These are phyloP conservation scores for Mongoloraphidia duomilia DNA, from an alignment of 2,888 invertebrate genomes.

Conservation along the genomic window DNA sequence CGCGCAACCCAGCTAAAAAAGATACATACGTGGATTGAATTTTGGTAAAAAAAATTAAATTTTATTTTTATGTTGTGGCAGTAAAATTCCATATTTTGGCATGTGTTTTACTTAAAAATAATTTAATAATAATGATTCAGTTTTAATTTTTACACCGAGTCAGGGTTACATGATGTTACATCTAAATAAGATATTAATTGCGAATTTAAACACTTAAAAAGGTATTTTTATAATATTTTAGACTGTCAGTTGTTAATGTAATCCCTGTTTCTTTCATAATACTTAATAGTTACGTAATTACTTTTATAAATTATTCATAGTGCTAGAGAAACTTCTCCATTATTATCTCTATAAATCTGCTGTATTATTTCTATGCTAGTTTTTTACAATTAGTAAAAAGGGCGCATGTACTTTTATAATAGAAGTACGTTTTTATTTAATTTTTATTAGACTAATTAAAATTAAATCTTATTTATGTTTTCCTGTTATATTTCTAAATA, in stretches of 20 bases:
- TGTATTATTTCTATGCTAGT: constrained; percentile 1
- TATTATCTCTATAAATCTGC: constrained; percentile 3
- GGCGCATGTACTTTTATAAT: not conserved
- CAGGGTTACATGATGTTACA: too few species aligned
- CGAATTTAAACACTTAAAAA: too few species aligned
- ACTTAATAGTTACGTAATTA: too few species aligned
- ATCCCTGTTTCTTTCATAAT: constrained; percentile 2
- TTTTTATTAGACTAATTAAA: not conserved
- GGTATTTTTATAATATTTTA: too few species aligned
- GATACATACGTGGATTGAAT: too few species aligned
- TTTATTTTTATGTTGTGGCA: not conserved
- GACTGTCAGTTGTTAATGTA: too few species aligned
- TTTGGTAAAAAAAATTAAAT: constrained; percentile 5
- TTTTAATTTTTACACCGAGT: too few species aligned
- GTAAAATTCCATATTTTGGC: too few species aligned
- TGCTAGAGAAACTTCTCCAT: constrained; percentile 1
- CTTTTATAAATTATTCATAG: too few species aligned
- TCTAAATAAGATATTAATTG: too few species aligned
- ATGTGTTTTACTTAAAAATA: not conserved
- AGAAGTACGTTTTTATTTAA: not conserved
- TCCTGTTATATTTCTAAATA: not conserved
- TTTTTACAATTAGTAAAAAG: constrained; percentile 1
- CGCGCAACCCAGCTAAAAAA: too few species aligned
- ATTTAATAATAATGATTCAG: too few species aligned
- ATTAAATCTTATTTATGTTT: not conserved